Evolutionary conservation across 1,140 invertebrate species (phyloP).

Genomic region (Drosophila nikananu): DNA sequence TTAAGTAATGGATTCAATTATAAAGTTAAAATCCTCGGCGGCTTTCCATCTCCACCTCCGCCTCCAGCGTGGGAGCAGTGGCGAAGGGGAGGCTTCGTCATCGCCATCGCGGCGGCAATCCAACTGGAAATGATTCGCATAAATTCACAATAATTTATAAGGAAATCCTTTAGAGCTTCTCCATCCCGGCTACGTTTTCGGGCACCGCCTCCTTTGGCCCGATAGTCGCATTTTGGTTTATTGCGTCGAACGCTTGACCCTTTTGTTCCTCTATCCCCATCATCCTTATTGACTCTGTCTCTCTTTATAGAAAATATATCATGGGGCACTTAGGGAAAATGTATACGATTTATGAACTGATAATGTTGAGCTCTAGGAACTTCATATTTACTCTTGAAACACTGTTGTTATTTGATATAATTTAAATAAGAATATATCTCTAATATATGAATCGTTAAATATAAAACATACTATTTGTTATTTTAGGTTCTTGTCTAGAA

Average conservation of each 20-base stretch:
- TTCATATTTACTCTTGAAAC: too few species aligned
- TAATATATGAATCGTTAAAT: too few species aligned
- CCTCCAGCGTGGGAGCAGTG: neutral
- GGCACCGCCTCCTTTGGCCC: constrained; percentile 38
- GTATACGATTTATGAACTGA: constrained; percentile 1
- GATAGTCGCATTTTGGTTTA: constrained; percentile 67
- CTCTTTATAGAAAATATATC: constrained; percentile 53
- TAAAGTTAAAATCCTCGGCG: constrained; percentile 81
- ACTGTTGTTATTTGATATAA: neutral
- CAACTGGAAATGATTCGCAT: constrained; percentile 82
- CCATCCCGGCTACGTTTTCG: constrained; percentile 7
- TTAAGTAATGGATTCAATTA: constrained; percentile 83
- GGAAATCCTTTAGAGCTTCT: constrained; percentile 70
- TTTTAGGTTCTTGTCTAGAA: too few species aligned
- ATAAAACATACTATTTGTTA: too few species aligned
- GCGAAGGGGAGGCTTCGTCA: constrained; percentile 29
- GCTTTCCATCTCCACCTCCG: constrained; percentile 36
- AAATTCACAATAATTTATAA: constrained; percentile 84
- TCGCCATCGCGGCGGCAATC: constrained; percentile 61
- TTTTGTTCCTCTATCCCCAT: constrained; percentile 70
- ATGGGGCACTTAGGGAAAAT: constrained; percentile 25
- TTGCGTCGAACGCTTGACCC: constrained; percentile 73
- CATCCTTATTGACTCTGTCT: constrained; percentile 68
- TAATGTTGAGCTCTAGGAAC: too few species aligned
- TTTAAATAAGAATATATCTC: too few species aligned